These are phyloP conservation scores for Serilophus lunatus DNA, from an alignment of 2,113 vertebrate species.

Conservation along the genomic window DNA sequence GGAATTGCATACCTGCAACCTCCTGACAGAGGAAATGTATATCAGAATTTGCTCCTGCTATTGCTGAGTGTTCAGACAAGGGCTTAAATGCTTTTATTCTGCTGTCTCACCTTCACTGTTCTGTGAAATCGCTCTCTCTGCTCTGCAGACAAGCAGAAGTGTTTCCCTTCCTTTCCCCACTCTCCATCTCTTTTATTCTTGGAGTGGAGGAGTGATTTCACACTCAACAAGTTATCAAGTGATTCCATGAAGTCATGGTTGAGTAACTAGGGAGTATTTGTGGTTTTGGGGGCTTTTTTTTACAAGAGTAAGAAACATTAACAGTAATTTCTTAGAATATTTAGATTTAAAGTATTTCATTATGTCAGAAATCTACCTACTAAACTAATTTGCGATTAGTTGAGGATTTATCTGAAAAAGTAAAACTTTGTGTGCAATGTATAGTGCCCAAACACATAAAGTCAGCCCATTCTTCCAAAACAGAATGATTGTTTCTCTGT, in stretches of 20 bases:
- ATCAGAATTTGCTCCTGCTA: background rate
- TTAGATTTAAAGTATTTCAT: background rate
- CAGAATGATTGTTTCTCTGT: background rate
- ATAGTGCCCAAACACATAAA: background rate
- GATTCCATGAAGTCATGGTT: background rate
- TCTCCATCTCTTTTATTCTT: background rate
- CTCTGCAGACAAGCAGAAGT: background rate
- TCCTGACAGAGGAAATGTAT: background rate
- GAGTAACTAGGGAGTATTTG: background rate
- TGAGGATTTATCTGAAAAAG: background rate
- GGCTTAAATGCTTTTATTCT: background rate
- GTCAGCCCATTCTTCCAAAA: background rate
- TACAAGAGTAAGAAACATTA: background rate
- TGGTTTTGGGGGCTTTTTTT: too few species aligned
- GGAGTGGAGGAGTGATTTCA: background rate
- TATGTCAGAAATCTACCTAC: background rate
- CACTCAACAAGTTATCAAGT: background rate
- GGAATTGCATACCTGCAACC: background rate
- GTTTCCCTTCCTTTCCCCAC: background rate
- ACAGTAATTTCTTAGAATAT: background rate
- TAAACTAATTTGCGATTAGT: background rate
- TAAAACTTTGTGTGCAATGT: background rate
- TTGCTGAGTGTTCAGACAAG: background rate
- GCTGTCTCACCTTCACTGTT: background rate
- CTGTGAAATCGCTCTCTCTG: background rate